Evolutionary conservation across 2,797 vertebrate genomes (phyloP).

Genomic region (Discoglossus pictus): DNA sequence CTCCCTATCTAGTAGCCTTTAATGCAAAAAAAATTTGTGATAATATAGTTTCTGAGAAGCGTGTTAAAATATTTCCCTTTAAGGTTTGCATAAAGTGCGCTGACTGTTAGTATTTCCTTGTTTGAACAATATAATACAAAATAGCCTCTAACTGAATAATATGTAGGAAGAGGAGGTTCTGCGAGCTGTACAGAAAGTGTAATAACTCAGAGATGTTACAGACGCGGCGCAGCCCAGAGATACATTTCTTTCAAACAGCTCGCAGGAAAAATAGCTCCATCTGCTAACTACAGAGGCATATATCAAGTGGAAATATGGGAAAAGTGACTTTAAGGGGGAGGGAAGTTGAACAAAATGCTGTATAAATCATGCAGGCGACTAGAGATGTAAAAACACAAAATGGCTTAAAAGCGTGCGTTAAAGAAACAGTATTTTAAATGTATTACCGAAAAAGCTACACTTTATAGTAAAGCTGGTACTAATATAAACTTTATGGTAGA

Average conservation of each 20-base stretch:
- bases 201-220: conserved; percentile 27
- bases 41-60: too few species aligned
- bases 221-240: conserved; percentile 13
- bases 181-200: neutral
- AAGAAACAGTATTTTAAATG: too few species aligned
- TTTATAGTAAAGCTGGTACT: too few species aligned
- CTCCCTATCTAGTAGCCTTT: too few species aligned
- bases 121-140: conserved; percentile 19
- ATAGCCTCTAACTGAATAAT: neutral
- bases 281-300: conserved; percentile 63
- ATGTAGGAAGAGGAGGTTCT: neutral
- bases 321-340: conserved; percentile 60
- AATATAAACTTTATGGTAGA: too few species aligned
- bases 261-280: conserved; percentile 63
- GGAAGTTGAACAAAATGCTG: conserved; percentile 52
- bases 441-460: too few species aligned
- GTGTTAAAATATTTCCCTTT: too few species aligned
- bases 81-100: too few species aligned
- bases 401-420: too few species aligned
- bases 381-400: too few species aligned
- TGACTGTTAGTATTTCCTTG: too few species aligned
- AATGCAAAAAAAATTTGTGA: too few species aligned
- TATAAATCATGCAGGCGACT: conserved; percentile 18
- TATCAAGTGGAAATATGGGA: conserved; percentile 61
- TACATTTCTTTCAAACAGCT: conserved; percentile 58